A percentile compares a stretch with the other conserved stretches of the same genome.
These are phyloP conservation scores for Podabrus alpinus DNA, from an alignment of 2,888 invertebrate genomes.

Conservation along the genomic window DNA sequence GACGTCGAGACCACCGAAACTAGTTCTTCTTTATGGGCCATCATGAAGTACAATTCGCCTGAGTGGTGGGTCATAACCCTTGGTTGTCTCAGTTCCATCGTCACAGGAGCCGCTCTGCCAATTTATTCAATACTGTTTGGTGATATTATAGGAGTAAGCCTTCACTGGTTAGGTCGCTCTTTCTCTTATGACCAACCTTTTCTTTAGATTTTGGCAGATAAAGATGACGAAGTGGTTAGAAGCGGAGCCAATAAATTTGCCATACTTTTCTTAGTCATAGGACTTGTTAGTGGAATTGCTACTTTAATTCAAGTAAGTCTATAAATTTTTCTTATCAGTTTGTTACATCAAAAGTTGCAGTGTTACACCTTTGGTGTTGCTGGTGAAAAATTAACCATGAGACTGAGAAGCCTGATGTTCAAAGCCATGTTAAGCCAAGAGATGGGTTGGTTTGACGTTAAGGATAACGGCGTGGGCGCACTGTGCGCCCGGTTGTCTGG, in stretches of 20 bases:
- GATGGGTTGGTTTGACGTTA: slow-evolving; percentile 75
- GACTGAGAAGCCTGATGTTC: slow-evolving; percentile 70
- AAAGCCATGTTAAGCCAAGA: slow-evolving; percentile 72
- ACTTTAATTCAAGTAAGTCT: slow-evolving; percentile 67
- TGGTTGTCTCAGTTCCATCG: slow-evolving; percentile 65
- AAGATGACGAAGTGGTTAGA: slow-evolving; percentile 58
- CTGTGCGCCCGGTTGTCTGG: slow-evolving; percentile 75
- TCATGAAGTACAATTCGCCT: slow-evolving; percentile 66
- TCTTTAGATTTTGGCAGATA: slow-evolving; percentile 58
- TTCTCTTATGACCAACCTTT: background rate
- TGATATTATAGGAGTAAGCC: slow-evolving; percentile 66
- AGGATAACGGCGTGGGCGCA: slow-evolving; percentile 73
- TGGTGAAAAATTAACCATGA: slow-evolving; percentile 77
- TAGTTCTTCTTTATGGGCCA: slow-evolving; percentile 43
- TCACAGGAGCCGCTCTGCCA: slow-evolving; percentile 74
- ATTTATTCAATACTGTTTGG: slow-evolving; percentile 73
- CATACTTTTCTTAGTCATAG: slow-evolving; percentile 69
- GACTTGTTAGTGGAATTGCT: slow-evolving; percentile 65
- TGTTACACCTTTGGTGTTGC: slow-evolving; percentile 66
- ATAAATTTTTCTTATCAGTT: background rate
- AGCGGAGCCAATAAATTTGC: slow-evolving; percentile 64
- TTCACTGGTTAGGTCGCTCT: background rate
- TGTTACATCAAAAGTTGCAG: background rate
- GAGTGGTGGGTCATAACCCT: slow-evolving; percentile 70
- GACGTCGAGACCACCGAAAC: background rate